Base-by-base conservation (phyloP, 2,113 vertebrate species). In the Phyllostomus discolor region DNA sequence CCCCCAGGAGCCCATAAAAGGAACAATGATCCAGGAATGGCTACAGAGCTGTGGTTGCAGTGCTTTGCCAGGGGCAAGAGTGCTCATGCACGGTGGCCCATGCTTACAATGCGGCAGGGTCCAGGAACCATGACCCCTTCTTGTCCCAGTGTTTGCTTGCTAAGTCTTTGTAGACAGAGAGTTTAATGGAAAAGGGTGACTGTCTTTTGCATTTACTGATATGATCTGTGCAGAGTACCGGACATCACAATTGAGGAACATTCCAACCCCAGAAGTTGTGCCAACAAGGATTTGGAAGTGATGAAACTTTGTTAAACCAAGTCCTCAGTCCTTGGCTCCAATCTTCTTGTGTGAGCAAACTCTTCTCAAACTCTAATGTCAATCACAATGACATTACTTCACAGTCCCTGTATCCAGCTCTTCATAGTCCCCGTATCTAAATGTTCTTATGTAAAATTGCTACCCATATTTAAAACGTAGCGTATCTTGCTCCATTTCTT, bases 21-120 rank as follows among this genome's bases (percentile, higher is more conserved):
- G 24, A 84, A 91, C 7, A 96, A 22, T 67, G 52, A 97, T 90
- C 26, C 31, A 87, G 88, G 72, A 88, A 92, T 80, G 73, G 35
- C 7, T 12, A 35, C 38, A 19, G 90, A 81, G 48, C 48, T 48
- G 62, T 73, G 76, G 66, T 20, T 76, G 33, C 2, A 12, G 62
- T 87, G 50, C n/a, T 85, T 92, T 94, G 96, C 90, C 54, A 94
- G 59, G 0, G 57, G 70, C 76, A 26, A 24, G 0, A 64, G n/a
- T 31, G n/a, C 11, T 93, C 96, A 46, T 57, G 43, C 17, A 11
- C n/a, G n/a, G 52, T 8, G 31, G 78, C 15, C 17, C 7, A 0
- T 57, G 26, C 59, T 81, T 75, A 15, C 76, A 92, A 94, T 73
- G 20, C 0, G 1, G 84, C 38, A 94, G 4, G 14, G 2, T 66